Evolutionary conservation across 2,888 invertebrate species (phyloP).

Genomic region (Andricus quercusramuli): DNA sequence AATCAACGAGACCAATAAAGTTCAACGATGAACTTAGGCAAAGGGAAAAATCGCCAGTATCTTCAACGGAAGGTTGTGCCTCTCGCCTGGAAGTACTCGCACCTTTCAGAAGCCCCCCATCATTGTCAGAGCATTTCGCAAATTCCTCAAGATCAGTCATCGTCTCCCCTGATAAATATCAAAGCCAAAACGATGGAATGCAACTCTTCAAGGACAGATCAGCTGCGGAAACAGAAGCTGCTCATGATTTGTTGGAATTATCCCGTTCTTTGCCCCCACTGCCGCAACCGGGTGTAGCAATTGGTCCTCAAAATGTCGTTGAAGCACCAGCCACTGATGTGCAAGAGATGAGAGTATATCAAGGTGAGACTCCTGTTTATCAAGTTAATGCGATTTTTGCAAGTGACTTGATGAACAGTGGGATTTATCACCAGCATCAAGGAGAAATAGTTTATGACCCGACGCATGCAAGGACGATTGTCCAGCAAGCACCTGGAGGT

Average conservation of each 20-base stretch:
- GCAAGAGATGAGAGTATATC: conserved; percentile 75
- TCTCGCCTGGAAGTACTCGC: conserved; percentile 20
- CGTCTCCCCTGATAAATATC: neutral
- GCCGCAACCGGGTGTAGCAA: conserved; percentile 85
- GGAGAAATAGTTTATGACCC: conserved; percentile 76
- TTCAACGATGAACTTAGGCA: neutral
- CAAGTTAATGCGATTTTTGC: conserved; percentile 71
- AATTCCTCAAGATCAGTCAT: neutral
- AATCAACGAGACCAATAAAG: neutral
- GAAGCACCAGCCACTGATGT: conserved; percentile 76
- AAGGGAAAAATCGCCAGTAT: neutral
- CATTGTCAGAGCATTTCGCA: conserved; percentile 18
- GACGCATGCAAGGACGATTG: conserved; percentile 69
- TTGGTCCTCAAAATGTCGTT: conserved; percentile 81
- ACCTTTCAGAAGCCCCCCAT: neutral
- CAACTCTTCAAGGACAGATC: conserved; percentile 73
- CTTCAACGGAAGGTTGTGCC: neutral
- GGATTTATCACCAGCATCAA: conserved; percentile 65
- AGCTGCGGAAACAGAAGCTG: conserved; percentile 93
- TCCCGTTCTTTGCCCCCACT: conserved; percentile 89
- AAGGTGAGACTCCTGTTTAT: conserved; percentile 70
- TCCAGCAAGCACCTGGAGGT: conserved; percentile 70
- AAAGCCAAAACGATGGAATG: conserved; percentile 50
- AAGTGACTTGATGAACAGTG: conserved; percentile 67
- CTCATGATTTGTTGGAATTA: conserved; percentile 88